Base-by-base conservation (phyloP, 2,888 invertebrate species). In the Cryptocephalus primarius region DNA sequence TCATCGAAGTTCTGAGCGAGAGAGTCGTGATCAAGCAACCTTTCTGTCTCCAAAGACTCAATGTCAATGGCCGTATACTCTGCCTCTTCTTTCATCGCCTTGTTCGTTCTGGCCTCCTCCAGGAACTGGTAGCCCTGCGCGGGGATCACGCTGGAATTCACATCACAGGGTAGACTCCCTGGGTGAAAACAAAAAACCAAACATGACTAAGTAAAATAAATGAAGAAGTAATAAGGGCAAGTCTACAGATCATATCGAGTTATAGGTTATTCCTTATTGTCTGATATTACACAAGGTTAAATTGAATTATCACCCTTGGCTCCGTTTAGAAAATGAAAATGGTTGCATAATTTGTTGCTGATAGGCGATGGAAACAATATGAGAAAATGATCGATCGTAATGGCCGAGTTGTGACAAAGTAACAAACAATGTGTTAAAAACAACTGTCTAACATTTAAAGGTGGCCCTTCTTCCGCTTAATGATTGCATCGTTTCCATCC, bases 161-260 rank as follows among this genome's bases (percentile, higher is more conserved):
- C 69, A 56, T 70, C 68, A 55, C 68, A 67, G 32, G 70, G 70
- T 43, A 70, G 57, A 54, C 68, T 68, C 55, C 69, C 67, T 67
- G 53, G 11, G 56, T 57, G 49, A 40, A 34, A 22, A 22, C 22
- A 22, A 22, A 22, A 22, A 22, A 22, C 22, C 22, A 22, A 22
- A 22, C 13, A 22, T 22, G 22, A 22, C 22, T 22, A 22, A 6
- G 22, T 22, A 6, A 22, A 22, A 22, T 22, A 22, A 33, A 32
- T 32, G 8, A 38, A 38, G 43, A 39, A 13, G 31, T 46, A 39
- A 40, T 33, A 2, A 11, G 22, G 22, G 22, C 22, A 22, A 22
- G 22, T 22, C 22, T 22, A 22, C 6, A 6, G 6, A 22, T 2
- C 6, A 22, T 2, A 22, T 22, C 22, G 22, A 22, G 3, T 22